Percentiles rank a stretch among this genome's conserved stretches.
Conservation (phyloP, 2,113 vertebrate species). For the Agapornis roseicollis region DNA sequence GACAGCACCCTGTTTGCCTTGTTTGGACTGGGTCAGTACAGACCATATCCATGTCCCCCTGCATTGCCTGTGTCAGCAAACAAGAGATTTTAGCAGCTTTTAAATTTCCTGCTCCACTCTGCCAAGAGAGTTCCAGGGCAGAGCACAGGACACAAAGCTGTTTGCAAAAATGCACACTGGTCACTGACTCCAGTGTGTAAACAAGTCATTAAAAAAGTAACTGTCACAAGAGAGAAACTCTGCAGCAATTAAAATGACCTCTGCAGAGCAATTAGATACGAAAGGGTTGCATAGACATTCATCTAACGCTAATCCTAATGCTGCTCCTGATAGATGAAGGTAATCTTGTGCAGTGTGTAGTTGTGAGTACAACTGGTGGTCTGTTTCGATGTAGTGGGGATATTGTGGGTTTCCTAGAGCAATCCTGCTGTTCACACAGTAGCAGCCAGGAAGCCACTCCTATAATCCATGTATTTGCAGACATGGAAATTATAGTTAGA, state of each 20-base stretch:
- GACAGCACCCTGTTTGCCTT: background rate
- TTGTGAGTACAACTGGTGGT: background rate
- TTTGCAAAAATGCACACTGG: background rate
- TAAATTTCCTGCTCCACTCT: background rate
- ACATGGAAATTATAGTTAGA: background rate
- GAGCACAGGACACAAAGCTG: background rate
- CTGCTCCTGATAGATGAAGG: background rate
- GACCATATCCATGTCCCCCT: background rate
- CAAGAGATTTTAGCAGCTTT: background rate
- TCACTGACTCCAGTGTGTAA: background rate
- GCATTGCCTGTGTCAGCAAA: background rate
- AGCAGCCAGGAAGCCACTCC: background rate
- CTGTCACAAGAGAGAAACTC: background rate
- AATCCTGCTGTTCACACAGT: background rate
- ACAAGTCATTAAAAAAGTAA: background rate
- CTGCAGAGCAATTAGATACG: background rate
- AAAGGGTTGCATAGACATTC: background rate
- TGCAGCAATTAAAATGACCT: background rate
- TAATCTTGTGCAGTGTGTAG: background rate
- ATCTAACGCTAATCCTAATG: accelerated
- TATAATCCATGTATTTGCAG: background rate
- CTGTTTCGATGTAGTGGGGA: background rate
- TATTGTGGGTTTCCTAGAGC: background rate
- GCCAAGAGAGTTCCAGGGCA: background rate
- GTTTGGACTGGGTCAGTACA: background rate